These are phyloP conservation scores for Myocastor coypus DNA, from an alignment of 2,113 vertebrate genomes.

Conservation along the genomic window DNA sequence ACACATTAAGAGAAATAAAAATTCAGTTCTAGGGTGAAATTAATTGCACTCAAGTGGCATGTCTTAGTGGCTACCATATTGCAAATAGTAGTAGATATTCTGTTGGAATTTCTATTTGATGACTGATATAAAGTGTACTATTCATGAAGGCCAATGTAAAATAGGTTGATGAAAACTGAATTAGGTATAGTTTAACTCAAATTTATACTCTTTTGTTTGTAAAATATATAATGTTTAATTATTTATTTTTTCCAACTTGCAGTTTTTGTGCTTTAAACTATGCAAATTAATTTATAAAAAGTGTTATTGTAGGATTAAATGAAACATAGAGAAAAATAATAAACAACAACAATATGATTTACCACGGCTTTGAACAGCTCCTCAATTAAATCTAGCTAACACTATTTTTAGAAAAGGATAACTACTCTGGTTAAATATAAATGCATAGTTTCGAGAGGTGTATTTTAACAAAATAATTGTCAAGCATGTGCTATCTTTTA, in stretches of 20 bases:
- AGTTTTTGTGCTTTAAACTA: not conserved
- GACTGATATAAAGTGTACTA: not conserved
- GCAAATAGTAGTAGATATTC: not conserved
- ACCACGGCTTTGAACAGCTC: not conserved
- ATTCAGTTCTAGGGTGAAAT: not conserved
- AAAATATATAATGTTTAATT: not conserved
- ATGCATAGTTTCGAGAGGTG: not conserved
- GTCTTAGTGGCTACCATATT: not conserved
- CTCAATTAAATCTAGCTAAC: not conserved
- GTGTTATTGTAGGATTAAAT: not conserved
- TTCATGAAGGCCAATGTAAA: not conserved
- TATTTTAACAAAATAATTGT: not conserved
- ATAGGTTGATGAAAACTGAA: not conserved
- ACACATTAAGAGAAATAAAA: not conserved
- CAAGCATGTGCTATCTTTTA: not conserved
- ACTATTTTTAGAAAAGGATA: not conserved
- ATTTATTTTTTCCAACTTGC: not conserved
- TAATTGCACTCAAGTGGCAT: no score
- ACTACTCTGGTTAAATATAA: not conserved
- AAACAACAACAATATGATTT: not conserved
- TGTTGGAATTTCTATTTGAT: not conserved
- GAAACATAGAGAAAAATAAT: not conserved
- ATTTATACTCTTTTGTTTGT: not conserved
- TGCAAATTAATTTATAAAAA: not conserved
- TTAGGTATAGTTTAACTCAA: not conserved